phyloP scores from a whole-genome alignment of 2,113 vertebrate genomes.

The Corythoichthys haematopterus region DNA sequence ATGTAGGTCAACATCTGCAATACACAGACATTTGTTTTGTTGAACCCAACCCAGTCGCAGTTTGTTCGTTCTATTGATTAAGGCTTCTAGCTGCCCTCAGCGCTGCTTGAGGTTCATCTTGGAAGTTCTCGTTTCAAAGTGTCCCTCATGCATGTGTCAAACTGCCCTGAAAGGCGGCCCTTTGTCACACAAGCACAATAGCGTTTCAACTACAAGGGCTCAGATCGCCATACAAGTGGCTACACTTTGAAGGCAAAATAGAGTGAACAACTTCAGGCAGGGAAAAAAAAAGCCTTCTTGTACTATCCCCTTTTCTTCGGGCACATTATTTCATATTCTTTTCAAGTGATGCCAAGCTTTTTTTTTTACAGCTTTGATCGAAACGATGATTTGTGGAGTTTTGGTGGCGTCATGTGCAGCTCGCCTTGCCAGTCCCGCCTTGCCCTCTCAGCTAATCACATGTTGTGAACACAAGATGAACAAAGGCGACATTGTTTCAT shows the following conservation, averaged over 20 bases:
- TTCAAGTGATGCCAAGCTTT: constrained; percentile 55
- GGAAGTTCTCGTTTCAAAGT: constrained; percentile 62
- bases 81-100: background rate
- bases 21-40: constrained; percentile 28
- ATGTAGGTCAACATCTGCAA: constrained; percentile 29
- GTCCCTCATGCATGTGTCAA: constrained; percentile 66
- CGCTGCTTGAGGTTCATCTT: constrained; percentile 53
- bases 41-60: background rate
- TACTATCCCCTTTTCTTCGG: constrained; percentile 27
- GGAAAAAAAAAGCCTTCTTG: constrained; percentile 11
- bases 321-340: constrained; percentile 60
- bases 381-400: constrained; percentile 36
- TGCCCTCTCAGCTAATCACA: constrained; percentile 9
- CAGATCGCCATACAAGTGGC: constrained; percentile 63
- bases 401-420: constrained; percentile 14
- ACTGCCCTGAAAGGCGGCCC: constrained; percentile 56
- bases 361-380: constrained; percentile 51
- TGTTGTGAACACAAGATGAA: constrained; percentile 29
- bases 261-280: constrained; percentile 52
- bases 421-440: background rate
- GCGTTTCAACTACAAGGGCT: constrained; percentile 57
- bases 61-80: background rate
- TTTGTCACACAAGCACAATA: constrained; percentile 68
- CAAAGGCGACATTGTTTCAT: constrained; percentile 23
- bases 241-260: constrained; percentile 43